These are phyloP conservation scores for Drosophila punjabiensis DNA, from an alignment of 1,140 invertebrate species.

Conservation along the genomic window DNA sequence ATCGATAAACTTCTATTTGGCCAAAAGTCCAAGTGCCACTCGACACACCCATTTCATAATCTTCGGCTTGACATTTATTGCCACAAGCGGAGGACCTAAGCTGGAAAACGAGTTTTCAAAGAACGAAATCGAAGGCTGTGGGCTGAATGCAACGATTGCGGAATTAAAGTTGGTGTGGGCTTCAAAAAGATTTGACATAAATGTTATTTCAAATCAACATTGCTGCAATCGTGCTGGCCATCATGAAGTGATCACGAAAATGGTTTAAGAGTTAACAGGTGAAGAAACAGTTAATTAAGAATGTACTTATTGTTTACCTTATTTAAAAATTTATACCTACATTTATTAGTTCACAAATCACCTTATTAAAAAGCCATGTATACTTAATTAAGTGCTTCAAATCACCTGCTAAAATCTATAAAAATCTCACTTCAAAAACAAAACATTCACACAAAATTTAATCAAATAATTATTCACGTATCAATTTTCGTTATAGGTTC, in stretches of 20 bases:
- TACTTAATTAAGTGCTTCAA: neutral
- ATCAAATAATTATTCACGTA: neutral
- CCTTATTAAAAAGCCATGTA: neutral
- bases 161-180: slow-evolving; percentile 5
- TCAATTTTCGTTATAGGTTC: neutral
- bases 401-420: neutral
- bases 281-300: neutral
- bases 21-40: slow-evolving; percentile 37
- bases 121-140: slow-evolving; percentile 20
- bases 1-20: slow-evolving; percentile 36
- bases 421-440: neutral
- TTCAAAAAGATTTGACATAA: neutral
- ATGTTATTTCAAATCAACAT: slow-evolving; percentile 7
- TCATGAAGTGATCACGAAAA: slow-evolving; percentile 4
- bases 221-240: slow-evolving; percentile 2
- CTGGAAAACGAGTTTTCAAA: slow-evolving; percentile 31
- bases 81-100: slow-evolving; percentile 19
- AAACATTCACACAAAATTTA: neutral
- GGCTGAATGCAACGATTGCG: slow-evolving; percentile 9
- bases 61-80: slow-evolving; percentile 38
- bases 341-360: too few relatives aligned
- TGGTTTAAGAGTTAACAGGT: neutral
- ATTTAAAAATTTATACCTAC: too few relatives aligned
- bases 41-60: slow-evolving; percentile 52
- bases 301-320: too few relatives aligned